phyloP scores from a whole-genome alignment of 2,888 invertebrate species.

The Geophilus truncorum region DNA sequence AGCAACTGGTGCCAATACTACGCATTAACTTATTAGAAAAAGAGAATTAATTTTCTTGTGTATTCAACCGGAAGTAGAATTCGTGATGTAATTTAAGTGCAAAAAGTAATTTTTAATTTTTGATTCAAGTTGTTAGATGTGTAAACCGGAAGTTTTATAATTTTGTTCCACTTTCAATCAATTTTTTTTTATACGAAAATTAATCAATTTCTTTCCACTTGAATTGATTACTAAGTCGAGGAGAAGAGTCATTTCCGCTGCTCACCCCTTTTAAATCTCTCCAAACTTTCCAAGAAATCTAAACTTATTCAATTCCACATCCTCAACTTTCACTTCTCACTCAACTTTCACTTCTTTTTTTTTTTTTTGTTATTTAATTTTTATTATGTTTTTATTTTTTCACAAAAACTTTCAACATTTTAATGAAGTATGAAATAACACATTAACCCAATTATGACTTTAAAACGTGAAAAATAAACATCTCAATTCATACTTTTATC shows the following conservation, averaged over 20 bases:
- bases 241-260: not conserved
- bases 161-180: not conserved
- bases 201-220: not conserved
- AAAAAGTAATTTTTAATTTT: not conserved
- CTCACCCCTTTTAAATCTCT: not conserved
- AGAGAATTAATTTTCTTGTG: too few species aligned
- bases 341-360: not conserved
- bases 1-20: not conserved
- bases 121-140: not conserved
- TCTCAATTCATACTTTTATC: constrained; percentile 1
- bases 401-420: too few species aligned
- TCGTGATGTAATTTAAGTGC: too few species aligned
- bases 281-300: not conserved
- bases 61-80: too few species aligned
- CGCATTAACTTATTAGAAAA: not conserved
- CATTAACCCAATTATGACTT: not conserved
- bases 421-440: too few species aligned
- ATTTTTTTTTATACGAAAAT: too few species aligned
- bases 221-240: not conserved
- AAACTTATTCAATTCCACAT: not conserved
- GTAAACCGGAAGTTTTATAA: too few species aligned
- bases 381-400: too few species aligned
- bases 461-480: not conserved
- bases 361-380: too few species aligned
- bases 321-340: not conserved